These are phyloP conservation scores for Terrapene triunguis DNA, from an alignment of 2,113 vertebrate genomes.

Conservation along the genomic window DNA sequence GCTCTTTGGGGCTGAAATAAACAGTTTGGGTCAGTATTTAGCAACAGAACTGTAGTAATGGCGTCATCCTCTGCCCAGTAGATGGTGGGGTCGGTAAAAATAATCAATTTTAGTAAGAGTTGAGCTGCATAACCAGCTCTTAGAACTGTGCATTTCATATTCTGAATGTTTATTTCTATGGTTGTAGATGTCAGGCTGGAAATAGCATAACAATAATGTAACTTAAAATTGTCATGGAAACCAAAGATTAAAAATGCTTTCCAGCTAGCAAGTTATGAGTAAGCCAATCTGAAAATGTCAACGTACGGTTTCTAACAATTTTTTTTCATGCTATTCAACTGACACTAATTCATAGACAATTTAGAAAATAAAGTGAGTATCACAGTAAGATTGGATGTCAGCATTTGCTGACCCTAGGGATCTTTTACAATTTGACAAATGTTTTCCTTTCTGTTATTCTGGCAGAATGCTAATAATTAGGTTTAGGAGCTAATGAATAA, in stretches of 20 bases:
- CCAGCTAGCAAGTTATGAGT: background rate
- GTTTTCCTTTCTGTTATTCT: background rate
- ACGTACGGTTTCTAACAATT: background rate
- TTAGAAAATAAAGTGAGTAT: background rate
- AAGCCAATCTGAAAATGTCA: background rate
- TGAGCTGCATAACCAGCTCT: background rate
- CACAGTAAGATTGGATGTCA: background rate
- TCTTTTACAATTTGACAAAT: background rate
- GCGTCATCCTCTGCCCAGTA: background rate
- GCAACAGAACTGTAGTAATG: background rate
- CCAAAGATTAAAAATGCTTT: background rate
- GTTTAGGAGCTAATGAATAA: background rate
- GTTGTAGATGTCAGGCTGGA: background rate
- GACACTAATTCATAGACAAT: background rate
- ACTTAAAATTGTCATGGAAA: slow-evolving; percentile 20
- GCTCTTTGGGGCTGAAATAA: background rate
- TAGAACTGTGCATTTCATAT: background rate
- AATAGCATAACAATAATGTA: background rate
- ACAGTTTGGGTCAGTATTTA: background rate
- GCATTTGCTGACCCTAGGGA: background rate
- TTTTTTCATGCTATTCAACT: background rate
- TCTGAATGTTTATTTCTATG: slow-evolving; percentile 11
- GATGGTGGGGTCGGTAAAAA: background rate
- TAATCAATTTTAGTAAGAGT: background rate
- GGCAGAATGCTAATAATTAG: background rate